Evolutionary conservation across 2,113 vertebrate genomes (phyloP), one percentile per base, ranked within the genome.

Genomic region (Eulemur macaco): DNA sequence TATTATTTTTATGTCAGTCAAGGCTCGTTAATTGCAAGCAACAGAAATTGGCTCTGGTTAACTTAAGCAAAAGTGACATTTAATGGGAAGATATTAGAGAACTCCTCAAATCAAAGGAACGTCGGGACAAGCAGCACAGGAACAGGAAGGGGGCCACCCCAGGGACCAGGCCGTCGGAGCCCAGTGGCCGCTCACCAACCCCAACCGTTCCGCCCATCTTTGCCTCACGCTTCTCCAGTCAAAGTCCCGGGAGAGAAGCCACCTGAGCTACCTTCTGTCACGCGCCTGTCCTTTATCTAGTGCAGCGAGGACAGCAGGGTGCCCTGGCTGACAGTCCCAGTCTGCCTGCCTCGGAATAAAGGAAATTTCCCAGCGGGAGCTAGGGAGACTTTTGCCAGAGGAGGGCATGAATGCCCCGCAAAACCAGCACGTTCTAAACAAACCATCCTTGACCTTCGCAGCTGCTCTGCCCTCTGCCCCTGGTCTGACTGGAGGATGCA

Each of bases 1-100:
- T 23, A 23, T 63, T 94, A 81, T 94, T 95, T 97, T 95, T 91
- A 78, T 85, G 82, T 95, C 89, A 88, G 81, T 95, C 89, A 85
- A 89, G 69, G 37, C 63, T 86, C 86, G 89, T 89, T 94, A 78
- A 84, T 29, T 83, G 80, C 63, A 34, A 86, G 86, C 68, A 83
- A 86, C 68, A 95, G 91, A 96, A 95, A 63, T 78, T 74, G 63
- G 80, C 90, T 68, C 80, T 64, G 54, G 45, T 68, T 89, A 86
- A 86, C 31, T 83, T 93, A 80, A 78, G 29, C 60, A 83, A 69
- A 96, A 73, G 76, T n/a, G 34, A 52, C 74, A 86, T 52, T 86
- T 84, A 78, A 89, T 84, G 68, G 74, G 47, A 58, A 89, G 56
- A 71, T 76, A 83, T 80, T 91, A 88, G 17, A 91, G 73, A 92